Percentiles rank a stretch among this genome's conserved stretches.
phyloP scores from a whole-genome alignment of 2,888 invertebrate genomes.

The Tuta absoluta region DNA sequence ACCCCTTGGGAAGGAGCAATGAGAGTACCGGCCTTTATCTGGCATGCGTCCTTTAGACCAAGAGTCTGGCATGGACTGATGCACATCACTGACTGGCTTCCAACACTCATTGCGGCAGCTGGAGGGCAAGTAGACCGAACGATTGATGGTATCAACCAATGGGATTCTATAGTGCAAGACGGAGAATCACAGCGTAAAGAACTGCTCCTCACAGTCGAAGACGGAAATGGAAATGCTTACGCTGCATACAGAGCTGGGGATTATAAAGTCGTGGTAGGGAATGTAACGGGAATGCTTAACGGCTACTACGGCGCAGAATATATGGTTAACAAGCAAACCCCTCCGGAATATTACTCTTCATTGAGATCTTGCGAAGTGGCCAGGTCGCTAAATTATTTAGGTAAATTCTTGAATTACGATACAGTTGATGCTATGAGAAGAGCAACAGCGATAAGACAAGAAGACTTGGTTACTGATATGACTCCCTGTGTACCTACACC shows the following conservation, averaged over 20 bases:
- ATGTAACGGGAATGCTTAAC: slow-evolving; percentile 65
- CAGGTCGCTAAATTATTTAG: slow-evolving; percentile 56
- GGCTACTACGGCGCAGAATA: slow-evolving; percentile 64
- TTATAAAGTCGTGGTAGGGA: slow-evolving; percentile 83
- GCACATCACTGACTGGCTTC: slow-evolving; percentile 92
- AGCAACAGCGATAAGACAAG: slow-evolving; percentile 57
- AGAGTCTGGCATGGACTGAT: slow-evolving; percentile 83
- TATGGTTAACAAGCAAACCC: slow-evolving; percentile 52
- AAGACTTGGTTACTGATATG: slow-evolving; percentile 56
- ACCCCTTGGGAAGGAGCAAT: slow-evolving; percentile 93
- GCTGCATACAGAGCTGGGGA: slow-evolving; percentile 82
- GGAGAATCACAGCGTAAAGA: slow-evolving; percentile 75
- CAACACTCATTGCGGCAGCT: slow-evolving; percentile 82
- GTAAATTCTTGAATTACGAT: slow-evolving; percentile 54
- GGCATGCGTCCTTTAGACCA: slow-evolving; percentile 82
- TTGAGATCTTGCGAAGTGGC: slow-evolving; percentile 58
- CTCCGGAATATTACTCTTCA: slow-evolving; percentile 60
- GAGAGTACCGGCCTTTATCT: slow-evolving; percentile 88
- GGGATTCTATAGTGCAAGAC: slow-evolving; percentile 82
- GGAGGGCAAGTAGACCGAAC: slow-evolving; percentile 57
- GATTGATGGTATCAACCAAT: slow-evolving; percentile 86
- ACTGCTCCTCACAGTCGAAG: slow-evolving; percentile 80
- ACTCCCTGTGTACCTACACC: slow-evolving; percentile 62
- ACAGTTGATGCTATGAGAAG: slow-evolving; percentile 53
- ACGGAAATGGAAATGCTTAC: slow-evolving; percentile 75